These are phyloP conservation scores for Drosophila oshimai DNA, from an alignment of 1,140 invertebrate genomes.

Conservation along the genomic window DNA sequence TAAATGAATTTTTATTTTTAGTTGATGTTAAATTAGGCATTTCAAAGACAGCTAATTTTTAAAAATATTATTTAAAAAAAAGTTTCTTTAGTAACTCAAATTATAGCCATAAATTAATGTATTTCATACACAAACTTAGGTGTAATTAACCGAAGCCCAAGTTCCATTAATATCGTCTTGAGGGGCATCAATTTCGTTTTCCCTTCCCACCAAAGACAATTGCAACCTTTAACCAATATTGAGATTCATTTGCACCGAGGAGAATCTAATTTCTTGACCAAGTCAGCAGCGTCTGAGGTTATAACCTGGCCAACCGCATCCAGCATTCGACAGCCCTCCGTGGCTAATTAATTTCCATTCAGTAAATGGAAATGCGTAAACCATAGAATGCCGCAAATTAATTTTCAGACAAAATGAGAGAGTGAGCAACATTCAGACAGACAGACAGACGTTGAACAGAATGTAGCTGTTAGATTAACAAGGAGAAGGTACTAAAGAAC, in stretches of 20 bases:
- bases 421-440: neutral
- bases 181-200: slow-evolving; percentile 15
- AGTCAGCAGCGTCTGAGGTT: slow-evolving; percentile 21
- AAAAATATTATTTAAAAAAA: too few species aligned
- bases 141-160: neutral
- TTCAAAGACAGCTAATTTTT: too few species aligned
- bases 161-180: slow-evolving; percentile 12
- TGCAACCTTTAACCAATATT: slow-evolving; percentile 33
- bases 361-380: slow-evolving; percentile 46
- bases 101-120: neutral
- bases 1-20: too few species aligned
- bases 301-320: slow-evolving; percentile 15
- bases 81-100: neutral
- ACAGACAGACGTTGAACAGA: slow-evolving; percentile 27
- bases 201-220: neutral
- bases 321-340: slow-evolving; percentile 33
- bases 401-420: slow-evolving; percentile 10
- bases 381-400: slow-evolving; percentile 30
- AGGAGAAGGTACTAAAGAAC: slow-evolving; percentile 5
- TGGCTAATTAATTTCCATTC: slow-evolving; percentile 74
- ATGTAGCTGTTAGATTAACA: slow-evolving; percentile 12
- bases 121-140: neutral
- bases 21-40: too few species aligned
- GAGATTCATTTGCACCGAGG: slow-evolving; percentile 23
- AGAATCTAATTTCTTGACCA: slow-evolving; percentile 33